Evolutionary conservation across 2,797 vertebrate genomes (phyloP), one percentile per base, ranked within the genome.

Genomic region (Chelon auratus): DNA sequence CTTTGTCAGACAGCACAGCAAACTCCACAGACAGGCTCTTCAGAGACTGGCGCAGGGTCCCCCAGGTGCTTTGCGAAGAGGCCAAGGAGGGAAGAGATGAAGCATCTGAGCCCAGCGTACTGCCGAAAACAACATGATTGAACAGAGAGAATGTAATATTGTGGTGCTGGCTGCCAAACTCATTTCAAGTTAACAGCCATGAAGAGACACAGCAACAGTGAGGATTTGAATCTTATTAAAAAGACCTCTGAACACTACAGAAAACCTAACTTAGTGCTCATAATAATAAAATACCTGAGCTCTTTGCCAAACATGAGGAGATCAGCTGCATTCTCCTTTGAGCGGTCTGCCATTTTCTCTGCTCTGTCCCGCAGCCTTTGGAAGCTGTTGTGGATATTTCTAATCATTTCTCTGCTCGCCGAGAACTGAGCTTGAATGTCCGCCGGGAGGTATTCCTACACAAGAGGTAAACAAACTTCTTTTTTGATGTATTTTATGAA

Each of bases 11-110:
- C 3, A 99, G 89, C 77, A 97, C 87, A 0, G 96, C 94, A 14
- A 99, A 99, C 87, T 99, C 98, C 64, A 97, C 95, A 0, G 97
- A 99, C 40, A 99, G 93, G 79, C 96, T 97, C 84, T 96, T 98
- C 68, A 99, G 85, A 0, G 97, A 96, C 82, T 95, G 96, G 65
- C 97, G 96, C 67, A 99, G 90, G 56, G 94, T 91, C 14, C 94
- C 93, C 98, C 98, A 99, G 0, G 95, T 94, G 91, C 94, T 96
- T 77, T 93, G 95, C 37, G 96, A 92, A 4, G 95, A 91, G 47
- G 96, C 96, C 94, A 97, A 93, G 63, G 95, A 91, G 55, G 97
- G 97, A 24, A 98, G 94, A 0, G 97, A 90, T 0, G 94, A 95
- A 1, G 95, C 90, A 76, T 98, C 97, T 1, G 96, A 98, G 76